Percentiles rank a stretch among this genome's conserved stretches.
Evolutionary conservation across 1,140 invertebrate species (phyloP).

Genomic region (Arion vulgaris): DNA sequence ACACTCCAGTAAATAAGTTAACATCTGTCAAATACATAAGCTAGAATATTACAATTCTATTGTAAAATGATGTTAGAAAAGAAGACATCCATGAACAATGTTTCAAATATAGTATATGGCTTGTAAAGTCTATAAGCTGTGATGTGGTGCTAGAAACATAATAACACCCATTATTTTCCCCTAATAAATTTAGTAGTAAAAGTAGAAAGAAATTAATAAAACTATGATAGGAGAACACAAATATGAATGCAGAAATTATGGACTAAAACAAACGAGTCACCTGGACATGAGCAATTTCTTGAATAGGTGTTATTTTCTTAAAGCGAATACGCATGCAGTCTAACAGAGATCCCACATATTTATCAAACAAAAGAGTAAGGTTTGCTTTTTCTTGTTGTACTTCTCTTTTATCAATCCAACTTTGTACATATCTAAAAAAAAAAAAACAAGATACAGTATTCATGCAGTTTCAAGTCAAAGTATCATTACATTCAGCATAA

Average conservation of each 20-base stretch:
- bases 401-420: conserved; percentile 93
- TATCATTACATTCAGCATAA: no score
- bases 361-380: conserved; percentile 94
- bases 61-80: no score
- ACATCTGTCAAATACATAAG: conserved; percentile 82
- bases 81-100: no score
- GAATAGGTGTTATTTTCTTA: conserved; percentile 96
- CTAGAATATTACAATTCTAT: no score
- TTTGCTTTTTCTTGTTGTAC: conserved; percentile 80
- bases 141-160: no score
- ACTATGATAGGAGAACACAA: no score
- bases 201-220: background rate
- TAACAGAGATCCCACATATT: conserved; percentile 92
- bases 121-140: no score
- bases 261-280: conserved; percentile 74
- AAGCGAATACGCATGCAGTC: conserved; percentile 89
- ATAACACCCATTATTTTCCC: background rate
- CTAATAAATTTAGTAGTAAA: background rate
- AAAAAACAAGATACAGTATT: background rate
- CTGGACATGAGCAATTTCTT: conserved; percentile 93
- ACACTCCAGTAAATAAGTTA: conserved; percentile 91
- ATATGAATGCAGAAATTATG: no score
- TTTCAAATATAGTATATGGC: no score
- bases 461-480: no score
- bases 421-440: conserved; percentile 81